Evolutionary conservation across 2,113 vertebrate genomes (phyloP).

Genomic region (Plecturocebus donacophilus): DNA sequence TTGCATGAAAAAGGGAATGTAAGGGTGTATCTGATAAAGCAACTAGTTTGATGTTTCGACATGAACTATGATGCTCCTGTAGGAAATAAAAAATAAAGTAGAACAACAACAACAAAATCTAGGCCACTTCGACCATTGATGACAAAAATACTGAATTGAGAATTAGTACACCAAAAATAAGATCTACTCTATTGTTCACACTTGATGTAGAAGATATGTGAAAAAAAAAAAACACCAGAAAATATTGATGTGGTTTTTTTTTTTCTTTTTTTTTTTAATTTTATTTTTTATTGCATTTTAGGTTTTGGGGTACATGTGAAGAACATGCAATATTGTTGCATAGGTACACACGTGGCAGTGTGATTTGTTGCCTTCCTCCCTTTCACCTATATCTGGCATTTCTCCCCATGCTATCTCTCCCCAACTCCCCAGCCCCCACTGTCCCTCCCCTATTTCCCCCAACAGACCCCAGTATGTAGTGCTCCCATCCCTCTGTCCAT

Average conservation of each 20-base stretch:
- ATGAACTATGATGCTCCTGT: neutral
- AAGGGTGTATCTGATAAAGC: neutral
- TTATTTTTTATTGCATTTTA: no score
- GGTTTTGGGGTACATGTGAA: no score
- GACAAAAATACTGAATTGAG: neutral
- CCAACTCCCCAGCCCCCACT: no score
- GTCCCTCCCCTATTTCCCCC: no score
- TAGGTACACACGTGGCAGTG: no score
- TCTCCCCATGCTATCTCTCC: no score
- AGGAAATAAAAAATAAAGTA: neutral
- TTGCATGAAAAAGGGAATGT: neutral
- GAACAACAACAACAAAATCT: neutral
- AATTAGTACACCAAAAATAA: neutral
- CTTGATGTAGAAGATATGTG: neutral
- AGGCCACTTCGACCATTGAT: neutral
- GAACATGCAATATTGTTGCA: no score
- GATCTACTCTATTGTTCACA: neutral
- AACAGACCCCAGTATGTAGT: no score
- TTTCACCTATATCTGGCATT: no score
- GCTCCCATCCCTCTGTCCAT: no score
- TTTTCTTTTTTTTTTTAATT: no score
- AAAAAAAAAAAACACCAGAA: neutral
- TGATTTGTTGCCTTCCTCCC: no score
- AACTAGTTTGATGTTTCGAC: slow-evolving; percentile 8
- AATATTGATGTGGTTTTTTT: neutral